These are phyloP conservation scores for Drosophila lini DNA, from an alignment of 1,140 invertebrate genomes.

Conservation along the genomic window DNA sequence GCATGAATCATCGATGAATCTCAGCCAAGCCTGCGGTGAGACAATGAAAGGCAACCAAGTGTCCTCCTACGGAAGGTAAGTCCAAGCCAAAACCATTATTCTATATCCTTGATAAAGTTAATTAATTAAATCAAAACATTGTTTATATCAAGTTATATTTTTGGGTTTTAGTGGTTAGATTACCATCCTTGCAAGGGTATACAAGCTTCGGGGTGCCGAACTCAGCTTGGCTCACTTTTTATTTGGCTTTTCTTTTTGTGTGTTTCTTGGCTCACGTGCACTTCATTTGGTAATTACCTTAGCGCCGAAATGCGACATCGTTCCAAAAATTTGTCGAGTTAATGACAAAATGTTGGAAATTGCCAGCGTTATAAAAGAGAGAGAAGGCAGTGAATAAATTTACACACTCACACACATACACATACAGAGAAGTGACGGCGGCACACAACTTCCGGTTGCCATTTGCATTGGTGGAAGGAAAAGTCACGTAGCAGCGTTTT, in stretches of 20 bases:
- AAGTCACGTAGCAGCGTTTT: conserved; percentile 68
- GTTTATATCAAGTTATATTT: too few relatives aligned
- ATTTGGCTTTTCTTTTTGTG: conserved; percentile 29
- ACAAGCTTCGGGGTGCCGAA: too few relatives aligned
- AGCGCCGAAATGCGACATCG: conserved; percentile 46
- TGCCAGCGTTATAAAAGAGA: conserved; percentile 54
- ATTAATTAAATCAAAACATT: too few relatives aligned
- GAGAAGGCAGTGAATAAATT: conserved; percentile 46
- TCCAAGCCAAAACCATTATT: too few relatives aligned
- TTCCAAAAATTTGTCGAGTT: conserved; percentile 76
- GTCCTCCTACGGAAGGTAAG: too few relatives aligned
- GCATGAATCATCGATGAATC: too few relatives aligned
- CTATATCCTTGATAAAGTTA: too few relatives aligned
- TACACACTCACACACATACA: conserved; percentile 25
- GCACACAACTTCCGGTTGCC: conserved; percentile 51
- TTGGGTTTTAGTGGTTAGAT: too few relatives aligned
- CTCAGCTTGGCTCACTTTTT: conserved; percentile 24
- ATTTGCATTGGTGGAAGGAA: conserved; percentile 32
- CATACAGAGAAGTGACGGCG: conserved; percentile 6
- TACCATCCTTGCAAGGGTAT: too few relatives aligned
- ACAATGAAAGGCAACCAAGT: too few relatives aligned
- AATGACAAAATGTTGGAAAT: conserved; percentile 74
- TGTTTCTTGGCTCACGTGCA: conserved; percentile 35
- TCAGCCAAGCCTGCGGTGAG: too few relatives aligned
- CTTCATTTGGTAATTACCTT: conserved; percentile 74